phyloP scores from a whole-genome alignment of 2,113 vertebrate genomes.

The Antechinus flavipes region DNA sequence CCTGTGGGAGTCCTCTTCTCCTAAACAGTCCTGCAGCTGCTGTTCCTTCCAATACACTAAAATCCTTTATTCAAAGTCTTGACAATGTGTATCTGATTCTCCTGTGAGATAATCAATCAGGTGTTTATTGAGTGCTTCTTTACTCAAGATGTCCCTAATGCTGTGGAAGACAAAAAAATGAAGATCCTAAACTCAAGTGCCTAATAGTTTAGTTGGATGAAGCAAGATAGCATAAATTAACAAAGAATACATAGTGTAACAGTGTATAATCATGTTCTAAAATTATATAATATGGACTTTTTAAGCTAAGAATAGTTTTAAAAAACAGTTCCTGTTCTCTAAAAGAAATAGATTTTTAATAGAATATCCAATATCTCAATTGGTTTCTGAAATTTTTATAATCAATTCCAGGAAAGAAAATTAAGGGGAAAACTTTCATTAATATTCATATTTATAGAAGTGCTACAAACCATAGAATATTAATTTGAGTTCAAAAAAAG shows the following conservation, averaged over 20 bases:
- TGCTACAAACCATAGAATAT: background rate
- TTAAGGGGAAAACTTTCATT: background rate
- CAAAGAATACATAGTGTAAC: background rate
- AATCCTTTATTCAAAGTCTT: background rate
- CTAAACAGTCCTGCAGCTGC: background rate
- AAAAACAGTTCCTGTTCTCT: background rate
- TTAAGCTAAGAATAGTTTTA: background rate
- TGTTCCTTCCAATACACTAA: background rate
- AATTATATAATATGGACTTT: background rate
- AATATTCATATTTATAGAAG: background rate
- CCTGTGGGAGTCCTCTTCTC: accelerated
- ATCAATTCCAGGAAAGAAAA: background rate
- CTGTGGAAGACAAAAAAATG: background rate
- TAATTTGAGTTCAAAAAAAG: background rate
- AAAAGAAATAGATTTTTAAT: background rate
- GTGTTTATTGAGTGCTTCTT: background rate
- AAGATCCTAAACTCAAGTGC: background rate
- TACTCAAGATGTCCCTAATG: background rate
- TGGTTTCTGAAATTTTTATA: background rate
- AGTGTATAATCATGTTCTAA: background rate
- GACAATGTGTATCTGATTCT: background rate
- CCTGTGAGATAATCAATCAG: background rate
- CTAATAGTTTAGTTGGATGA: background rate
- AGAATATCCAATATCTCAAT: background rate
- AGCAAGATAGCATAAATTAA: constrained; percentile 23